phyloP scores from a whole-genome alignment of 2,888 invertebrate species.

The Eudasyphora cyanicolor region DNA sequence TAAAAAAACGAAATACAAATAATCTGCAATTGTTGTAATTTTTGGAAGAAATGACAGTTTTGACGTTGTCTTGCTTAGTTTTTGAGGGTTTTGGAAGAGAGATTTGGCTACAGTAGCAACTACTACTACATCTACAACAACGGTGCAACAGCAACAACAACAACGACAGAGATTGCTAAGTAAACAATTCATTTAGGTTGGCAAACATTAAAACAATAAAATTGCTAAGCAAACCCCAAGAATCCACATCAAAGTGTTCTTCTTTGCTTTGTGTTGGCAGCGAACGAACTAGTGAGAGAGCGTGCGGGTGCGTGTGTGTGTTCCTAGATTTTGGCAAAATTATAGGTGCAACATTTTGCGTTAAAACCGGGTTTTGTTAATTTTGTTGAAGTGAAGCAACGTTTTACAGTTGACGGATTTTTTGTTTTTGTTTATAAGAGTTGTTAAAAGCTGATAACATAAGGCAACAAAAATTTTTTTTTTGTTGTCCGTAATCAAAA shows the following conservation, averaged over 20 bases:
- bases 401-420: no score
- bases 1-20: no score
- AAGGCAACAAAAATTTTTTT: no score
- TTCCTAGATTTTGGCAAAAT: neutral
- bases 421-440: no score
- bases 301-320: neutral
- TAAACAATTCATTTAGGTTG: conserved; percentile 65
- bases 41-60: conserved; percentile 8
- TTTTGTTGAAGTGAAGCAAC: no score
- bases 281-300: neutral
- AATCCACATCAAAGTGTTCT: neutral
- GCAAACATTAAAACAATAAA: conserved; percentile 59
- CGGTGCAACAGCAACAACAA: neutral
- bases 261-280: no score
- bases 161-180: conserved; percentile 24
- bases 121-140: neutral
- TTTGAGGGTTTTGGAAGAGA: neutral
- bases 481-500: no score
- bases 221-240: conserved; percentile 36
- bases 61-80: neutral
- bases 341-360: no score
- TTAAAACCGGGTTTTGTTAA: no score
- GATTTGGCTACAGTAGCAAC: neutral
- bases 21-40: neutral
- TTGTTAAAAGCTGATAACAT: no score